Conservation (phyloP, 2,113 vertebrate genomes). For the Corydoras maculifer region DNA sequence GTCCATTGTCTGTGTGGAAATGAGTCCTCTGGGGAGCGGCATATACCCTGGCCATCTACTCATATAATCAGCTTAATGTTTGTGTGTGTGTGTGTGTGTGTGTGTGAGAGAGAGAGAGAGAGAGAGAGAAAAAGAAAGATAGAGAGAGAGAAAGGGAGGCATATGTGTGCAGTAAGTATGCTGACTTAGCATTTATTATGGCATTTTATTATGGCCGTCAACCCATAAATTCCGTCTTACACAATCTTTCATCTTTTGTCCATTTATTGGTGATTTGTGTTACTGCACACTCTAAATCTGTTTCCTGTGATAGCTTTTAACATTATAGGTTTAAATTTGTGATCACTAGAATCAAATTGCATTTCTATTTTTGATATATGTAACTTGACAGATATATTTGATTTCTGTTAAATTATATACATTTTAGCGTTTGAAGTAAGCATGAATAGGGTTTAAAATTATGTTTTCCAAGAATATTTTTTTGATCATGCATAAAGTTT, state of each 20-base stretch:
- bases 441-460: too few species aligned
- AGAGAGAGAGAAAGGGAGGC: neutral
- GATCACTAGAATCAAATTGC: too few species aligned
- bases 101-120: neutral
- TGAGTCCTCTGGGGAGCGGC: conserved; percentile 27
- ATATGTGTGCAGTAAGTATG: conserved; percentile 3
- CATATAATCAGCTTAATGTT: conserved; percentile 41
- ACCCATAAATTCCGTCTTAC: neutral
- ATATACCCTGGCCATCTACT: conserved; percentile 33
- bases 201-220: neutral
- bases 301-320: neutral
- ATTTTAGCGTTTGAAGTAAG: too few species aligned
- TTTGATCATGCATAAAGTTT: too few species aligned
- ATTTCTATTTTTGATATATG: neutral
- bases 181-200: neutral
- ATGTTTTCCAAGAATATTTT: too few species aligned
- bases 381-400: too few species aligned
- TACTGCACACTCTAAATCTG: neutral
- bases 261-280: conserved; percentile 16
- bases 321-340: too few species aligned
- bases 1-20: conserved; percentile 37
- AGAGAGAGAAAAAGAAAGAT: neutral
- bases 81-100: neutral
- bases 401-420: too few species aligned
- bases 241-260: conserved; percentile 3